Evolutionary conservation across 2,888 invertebrate genomes (phyloP).

Genomic region (Cecidostiba fungosa): DNA sequence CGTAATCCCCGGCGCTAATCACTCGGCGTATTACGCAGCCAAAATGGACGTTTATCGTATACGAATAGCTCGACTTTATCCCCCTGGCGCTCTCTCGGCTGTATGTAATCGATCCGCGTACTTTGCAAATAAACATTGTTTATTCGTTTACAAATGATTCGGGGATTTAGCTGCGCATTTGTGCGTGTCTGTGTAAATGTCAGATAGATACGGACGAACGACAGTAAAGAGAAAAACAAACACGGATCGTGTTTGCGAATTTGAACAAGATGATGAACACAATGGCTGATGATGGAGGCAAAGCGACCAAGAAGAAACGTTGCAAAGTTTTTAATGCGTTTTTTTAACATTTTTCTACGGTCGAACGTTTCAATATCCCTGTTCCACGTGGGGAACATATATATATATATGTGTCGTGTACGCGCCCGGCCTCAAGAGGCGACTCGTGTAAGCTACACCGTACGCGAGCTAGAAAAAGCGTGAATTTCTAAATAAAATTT

Average conservation of each 20-base stretch:
- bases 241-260: not conserved
- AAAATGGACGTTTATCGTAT: constrained; percentile 37
- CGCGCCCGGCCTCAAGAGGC: constrained; percentile 18
- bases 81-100: not conserved
- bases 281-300: not conserved
- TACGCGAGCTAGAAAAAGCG: not conserved
- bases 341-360: not conserved
- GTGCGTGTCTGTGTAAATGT: not conserved
- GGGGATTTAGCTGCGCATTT: constrained; percentile 13
- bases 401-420: not conserved
- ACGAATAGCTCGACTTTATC: constrained; percentile 25
- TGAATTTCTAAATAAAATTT: constrained; percentile 27
- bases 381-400: not conserved
- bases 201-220: constrained; percentile 40
- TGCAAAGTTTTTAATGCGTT: too few relatives aligned
- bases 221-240: constrained; percentile 33
- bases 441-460: not conserved
- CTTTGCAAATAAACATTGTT: constrained; percentile 52
- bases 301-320: not conserved
- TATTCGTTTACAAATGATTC: constrained; percentile 51
- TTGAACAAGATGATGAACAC: constrained; percentile 3
- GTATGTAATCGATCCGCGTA: constrained; percentile 23
- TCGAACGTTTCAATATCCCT: constrained; percentile 14
- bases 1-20: constrained; percentile 6
- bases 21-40: not conserved